phyloP scores from a whole-genome alignment of 2,888 invertebrate species.

The Tholera decimalis region DNA sequence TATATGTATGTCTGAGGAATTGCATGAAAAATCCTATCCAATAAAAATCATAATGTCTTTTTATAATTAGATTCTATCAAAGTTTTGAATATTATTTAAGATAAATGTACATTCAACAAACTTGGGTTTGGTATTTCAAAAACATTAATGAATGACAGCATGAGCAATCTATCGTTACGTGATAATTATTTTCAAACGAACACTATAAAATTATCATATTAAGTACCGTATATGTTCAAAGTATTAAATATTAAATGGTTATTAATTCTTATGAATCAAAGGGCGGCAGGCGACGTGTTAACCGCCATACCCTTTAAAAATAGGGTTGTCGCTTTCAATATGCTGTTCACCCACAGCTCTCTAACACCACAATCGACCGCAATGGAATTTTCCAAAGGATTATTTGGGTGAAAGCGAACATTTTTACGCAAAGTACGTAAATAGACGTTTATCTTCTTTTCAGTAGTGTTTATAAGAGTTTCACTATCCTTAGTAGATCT shows the following conservation, averaged over 20 bases:
- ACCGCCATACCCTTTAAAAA: slow-evolving; percentile 68
- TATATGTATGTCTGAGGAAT: too few relatives aligned
- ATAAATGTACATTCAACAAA: neutral
- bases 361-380: slow-evolving; percentile 36
- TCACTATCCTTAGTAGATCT: neutral
- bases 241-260: slow-evolving; percentile 66
- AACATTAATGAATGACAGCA: slow-evolving; percentile 46
- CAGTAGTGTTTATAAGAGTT: slow-evolving; percentile 2
- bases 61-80: too few relatives aligned
- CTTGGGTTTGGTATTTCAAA: slow-evolving; percentile 16
- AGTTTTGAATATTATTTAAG: too few relatives aligned
- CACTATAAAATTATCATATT: slow-evolving; percentile 67
- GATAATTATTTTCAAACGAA: slow-evolving; percentile 59
- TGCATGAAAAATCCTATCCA: neutral
- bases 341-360: slow-evolving; percentile 33
- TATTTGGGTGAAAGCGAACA: slow-evolving; percentile 34
- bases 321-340: slow-evolving; percentile 63
- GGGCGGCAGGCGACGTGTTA: slow-evolving; percentile 74
- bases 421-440: slow-evolving; percentile 24
- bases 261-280: slow-evolving; percentile 77
- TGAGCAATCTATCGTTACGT: slow-evolving; percentile 61
- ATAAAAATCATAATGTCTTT: neutral
- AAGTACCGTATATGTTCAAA: slow-evolving; percentile 53
- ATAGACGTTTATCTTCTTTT: slow-evolving; percentile 17
- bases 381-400: slow-evolving; percentile 40